Percentiles rank a stretch among this genome's conserved stretches.
phyloP scores from a whole-genome alignment of 2,888 invertebrate species.

The Hydrotaea diabolus region DNA sequence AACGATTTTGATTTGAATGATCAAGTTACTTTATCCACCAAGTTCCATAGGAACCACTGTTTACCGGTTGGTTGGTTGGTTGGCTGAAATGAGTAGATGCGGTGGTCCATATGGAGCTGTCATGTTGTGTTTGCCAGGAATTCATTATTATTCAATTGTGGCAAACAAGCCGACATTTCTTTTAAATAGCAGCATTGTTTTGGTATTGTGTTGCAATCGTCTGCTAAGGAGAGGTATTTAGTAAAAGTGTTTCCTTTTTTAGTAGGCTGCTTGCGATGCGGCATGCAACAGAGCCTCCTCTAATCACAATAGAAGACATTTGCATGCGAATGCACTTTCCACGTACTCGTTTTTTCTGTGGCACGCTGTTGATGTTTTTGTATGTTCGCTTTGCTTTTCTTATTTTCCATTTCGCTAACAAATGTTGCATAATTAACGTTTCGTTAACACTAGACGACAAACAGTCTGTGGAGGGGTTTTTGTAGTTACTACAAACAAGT shows the following conservation, averaged over 20 bases:
- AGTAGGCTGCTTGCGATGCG: background rate
- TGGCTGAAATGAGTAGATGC: too few relatives aligned
- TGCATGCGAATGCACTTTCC: background rate
- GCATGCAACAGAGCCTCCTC: background rate
- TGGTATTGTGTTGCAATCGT: background rate
- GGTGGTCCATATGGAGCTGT: background rate
- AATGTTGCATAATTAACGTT: slow-evolving; percentile 22
- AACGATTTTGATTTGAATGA: too few relatives aligned
- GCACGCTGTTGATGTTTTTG: too few relatives aligned
- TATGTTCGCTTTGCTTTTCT: too few relatives aligned
- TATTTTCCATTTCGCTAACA: too few relatives aligned
- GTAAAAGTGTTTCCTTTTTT: slow-evolving; percentile 28
- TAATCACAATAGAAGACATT: background rate
- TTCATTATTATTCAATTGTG: slow-evolving; percentile 24
- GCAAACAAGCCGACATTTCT: background rate
- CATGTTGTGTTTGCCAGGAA: slow-evolving; percentile 9
- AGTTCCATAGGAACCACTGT: background rate
- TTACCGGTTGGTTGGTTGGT: background rate
- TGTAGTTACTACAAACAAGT: background rate
- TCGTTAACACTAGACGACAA: background rate
- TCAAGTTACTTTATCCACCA: background rate
- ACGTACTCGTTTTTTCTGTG: too few relatives aligned
- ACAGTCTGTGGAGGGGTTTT: background rate
- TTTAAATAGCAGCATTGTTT: background rate
- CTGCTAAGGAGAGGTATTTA: background rate